Evolutionary conservation across 2,888 invertebrate species (phyloP), one percentile per base, ranked within the genome.

Genomic region (Pyrgus malvae): DNA sequence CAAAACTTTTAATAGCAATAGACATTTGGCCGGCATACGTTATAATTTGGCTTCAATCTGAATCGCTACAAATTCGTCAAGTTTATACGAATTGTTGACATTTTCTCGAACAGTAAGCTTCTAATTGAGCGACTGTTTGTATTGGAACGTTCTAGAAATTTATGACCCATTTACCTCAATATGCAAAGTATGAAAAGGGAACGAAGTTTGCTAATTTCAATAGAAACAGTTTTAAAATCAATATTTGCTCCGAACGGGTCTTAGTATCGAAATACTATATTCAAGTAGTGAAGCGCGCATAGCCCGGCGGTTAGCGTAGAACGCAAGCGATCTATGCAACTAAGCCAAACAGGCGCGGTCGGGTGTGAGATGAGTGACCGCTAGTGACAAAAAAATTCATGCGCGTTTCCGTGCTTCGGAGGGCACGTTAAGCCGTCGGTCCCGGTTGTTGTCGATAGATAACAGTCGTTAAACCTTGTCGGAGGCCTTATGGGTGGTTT

Each of bases 61-160:
- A 50, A 51, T 21, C 50, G 56, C 64, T 58, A 33, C 62, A 58
- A 72, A 72, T 72, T 72, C 57, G 67, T 68, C 67, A 70, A 67
- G 67, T 73, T 78, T 68, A 67, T 62, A 62, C 64, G 61, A 64
- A 73, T 72, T 74, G 76, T 78, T 75, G 71, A 71, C 70, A 73
- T 77, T 76, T n/a, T 71, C 71, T 69, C 69, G 65, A 71, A 72
- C 64, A 63, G 66, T 53, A 40, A 16, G 53, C 66, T 66, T 65
- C 72, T 70, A 76, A 76, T 74, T 70, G 67, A 62, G 66, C 62
- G 65, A 66, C 57, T 69, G 69, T 70, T 76, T 72, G 56, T 55
- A 59, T 65, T 64, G 61, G 60, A 55, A 55, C 63, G 65, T 64
- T 48, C 48, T 17, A 49, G 19, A 48, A 42, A 55, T 48, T 55